Evolutionary conservation across 1,140 invertebrate genomes (phyloP).

Genomic region (Hyphantria cunea): DNA sequence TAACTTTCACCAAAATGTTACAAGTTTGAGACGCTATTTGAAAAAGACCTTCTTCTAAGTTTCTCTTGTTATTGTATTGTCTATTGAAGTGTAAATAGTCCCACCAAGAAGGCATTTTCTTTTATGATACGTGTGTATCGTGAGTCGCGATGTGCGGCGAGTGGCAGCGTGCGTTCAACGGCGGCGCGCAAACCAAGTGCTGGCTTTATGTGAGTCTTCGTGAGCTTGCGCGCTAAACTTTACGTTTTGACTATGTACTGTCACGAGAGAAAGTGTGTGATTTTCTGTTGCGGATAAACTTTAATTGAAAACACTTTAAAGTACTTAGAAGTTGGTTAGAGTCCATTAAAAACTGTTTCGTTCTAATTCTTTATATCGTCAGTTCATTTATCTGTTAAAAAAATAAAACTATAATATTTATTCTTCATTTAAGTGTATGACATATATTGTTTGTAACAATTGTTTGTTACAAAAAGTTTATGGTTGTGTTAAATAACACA

Average conservation of each 20-base stretch:
- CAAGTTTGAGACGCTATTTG: conserved; percentile 88
- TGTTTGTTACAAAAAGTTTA: too few relatives aligned
- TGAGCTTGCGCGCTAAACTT: conserved; percentile 72
- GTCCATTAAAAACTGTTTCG: too few relatives aligned
- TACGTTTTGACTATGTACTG: conserved; percentile 45
- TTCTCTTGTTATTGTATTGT: conserved; percentile 80
- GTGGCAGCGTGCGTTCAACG: conserved; percentile 45
- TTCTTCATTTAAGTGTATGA: too few relatives aligned
- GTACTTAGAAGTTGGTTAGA: too few relatives aligned
- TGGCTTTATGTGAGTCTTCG: conserved; percentile 33
- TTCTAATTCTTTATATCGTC: too few relatives aligned
- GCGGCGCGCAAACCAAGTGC: conserved; percentile 45
- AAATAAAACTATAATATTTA: too few relatives aligned
- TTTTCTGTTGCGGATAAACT: conserved; percentile 3
- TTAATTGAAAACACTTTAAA: neutral
- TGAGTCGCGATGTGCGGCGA: conserved; percentile 12
- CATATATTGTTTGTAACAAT: too few relatives aligned
- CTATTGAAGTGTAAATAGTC: conserved; percentile 81
- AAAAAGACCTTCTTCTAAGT: conserved; percentile 86
- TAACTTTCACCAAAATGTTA: conserved; percentile 87
- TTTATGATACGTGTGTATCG: conserved; percentile 43
- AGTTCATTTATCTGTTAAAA: too few relatives aligned
- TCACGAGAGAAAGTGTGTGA: conserved; percentile 20
- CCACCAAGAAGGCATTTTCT: conserved; percentile 83
- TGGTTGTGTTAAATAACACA: too few relatives aligned